Evolutionary conservation across 2,797 vertebrate genomes (phyloP).

Genomic region (Etheostoma perlongum): DNA sequence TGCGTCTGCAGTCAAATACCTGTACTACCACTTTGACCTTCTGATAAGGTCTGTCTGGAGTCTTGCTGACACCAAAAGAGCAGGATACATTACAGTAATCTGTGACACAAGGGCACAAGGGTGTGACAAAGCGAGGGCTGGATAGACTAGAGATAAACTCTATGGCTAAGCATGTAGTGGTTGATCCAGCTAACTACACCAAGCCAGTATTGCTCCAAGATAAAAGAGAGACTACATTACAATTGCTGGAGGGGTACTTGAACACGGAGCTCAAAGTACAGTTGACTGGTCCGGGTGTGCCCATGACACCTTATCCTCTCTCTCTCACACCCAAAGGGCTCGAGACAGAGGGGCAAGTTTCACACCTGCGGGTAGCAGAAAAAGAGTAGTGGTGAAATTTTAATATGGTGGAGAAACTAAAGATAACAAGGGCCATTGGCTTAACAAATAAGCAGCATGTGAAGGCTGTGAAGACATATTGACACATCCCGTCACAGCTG

Average conservation of each 20-base stretch:
- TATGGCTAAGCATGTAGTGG: background rate
- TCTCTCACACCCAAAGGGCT: constrained; percentile 59
- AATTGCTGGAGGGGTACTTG: constrained; percentile 57
- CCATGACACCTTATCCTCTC: constrained; percentile 75
- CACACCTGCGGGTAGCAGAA: constrained; percentile 78
- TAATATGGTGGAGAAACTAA: constrained; percentile 69
- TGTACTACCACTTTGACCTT: constrained; percentile 55
- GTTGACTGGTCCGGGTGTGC: constrained; percentile 68
- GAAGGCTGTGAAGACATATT: constrained; percentile 23
- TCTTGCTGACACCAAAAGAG: constrained; percentile 50
- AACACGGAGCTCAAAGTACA: constrained; percentile 53
- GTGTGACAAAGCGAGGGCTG: constrained; percentile 27
- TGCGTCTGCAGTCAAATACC: constrained; percentile 50
- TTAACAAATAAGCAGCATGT: constrained; percentile 78
- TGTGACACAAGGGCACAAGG: constrained; percentile 33
- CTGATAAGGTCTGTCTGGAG: constrained; percentile 47
- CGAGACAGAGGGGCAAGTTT: constrained; percentile 67
- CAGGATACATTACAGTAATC: constrained; percentile 40
- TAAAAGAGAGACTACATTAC: constrained; percentile 62
- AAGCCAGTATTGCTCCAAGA: constrained; percentile 29
- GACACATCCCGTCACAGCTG: constrained; percentile 34
- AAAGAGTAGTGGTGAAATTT: constrained; percentile 78
- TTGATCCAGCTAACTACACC: constrained; percentile 22
- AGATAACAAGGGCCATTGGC: constrained; percentile 54
- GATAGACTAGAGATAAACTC: constrained; percentile 22